A percentile compares a stretch with the other conserved stretches of the same genome.
These are phyloP conservation scores for Potorous gilbertii DNA, from an alignment of 2,797 vertebrate genomes.

Conservation along the genomic window DNA sequence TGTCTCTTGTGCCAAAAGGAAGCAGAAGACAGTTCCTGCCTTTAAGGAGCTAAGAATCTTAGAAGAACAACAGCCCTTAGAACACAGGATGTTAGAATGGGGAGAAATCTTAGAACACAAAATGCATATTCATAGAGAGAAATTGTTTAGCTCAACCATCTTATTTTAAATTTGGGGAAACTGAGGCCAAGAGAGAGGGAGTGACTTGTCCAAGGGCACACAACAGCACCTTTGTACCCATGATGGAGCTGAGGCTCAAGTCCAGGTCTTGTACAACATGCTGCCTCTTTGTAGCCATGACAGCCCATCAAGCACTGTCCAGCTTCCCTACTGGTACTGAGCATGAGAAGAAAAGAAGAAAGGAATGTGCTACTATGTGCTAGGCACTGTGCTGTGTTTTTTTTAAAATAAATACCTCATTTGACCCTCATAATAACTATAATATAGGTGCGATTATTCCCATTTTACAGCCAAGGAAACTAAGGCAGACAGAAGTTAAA, in stretches of 20 bases:
- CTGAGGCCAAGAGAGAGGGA: background rate
- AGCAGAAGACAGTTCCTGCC: background rate
- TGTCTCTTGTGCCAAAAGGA: background rate
- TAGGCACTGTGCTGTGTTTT: background rate
- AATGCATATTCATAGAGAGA: background rate
- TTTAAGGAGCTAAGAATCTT: background rate
- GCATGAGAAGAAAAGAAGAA: background rate
- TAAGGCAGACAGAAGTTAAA: background rate
- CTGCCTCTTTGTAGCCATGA: background rate
- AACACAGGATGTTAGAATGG: background rate
- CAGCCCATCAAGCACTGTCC: background rate
- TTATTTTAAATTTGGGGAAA: background rate
- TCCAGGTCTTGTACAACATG: background rate
- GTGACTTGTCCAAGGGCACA: background rate
- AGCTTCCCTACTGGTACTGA: background rate
- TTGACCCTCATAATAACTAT: background rate
- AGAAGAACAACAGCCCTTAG: background rate
- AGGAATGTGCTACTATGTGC: background rate
- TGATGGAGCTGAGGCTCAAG: background rate
- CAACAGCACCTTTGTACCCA: background rate
- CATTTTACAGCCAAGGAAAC: background rate
- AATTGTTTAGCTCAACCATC: background rate
- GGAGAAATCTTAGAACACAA: background rate
- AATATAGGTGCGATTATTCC: too few relatives aligned
- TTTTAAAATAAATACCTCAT: background rate